These are phyloP conservation scores for Hypomesus transpacificus DNA, from an alignment of 2,113 vertebrate genomes.

Conservation along the genomic window DNA sequence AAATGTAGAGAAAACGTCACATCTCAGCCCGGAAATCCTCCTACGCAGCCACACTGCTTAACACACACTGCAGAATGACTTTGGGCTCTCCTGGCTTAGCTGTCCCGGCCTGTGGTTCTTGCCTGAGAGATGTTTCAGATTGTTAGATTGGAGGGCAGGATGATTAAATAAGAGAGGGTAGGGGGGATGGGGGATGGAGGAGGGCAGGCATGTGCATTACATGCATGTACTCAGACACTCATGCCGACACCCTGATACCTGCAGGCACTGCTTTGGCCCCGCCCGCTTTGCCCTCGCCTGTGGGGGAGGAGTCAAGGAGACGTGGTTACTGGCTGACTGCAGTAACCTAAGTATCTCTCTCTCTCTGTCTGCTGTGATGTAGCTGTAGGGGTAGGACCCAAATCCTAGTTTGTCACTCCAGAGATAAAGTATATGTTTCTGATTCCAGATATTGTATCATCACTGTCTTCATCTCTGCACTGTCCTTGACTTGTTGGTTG, in stretches of 20 bases:
- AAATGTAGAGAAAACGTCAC: constrained; percentile 8
- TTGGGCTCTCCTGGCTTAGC: background rate
- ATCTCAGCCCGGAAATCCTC: too few relatives aligned
- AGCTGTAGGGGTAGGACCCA: background rate
- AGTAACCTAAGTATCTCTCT: background rate
- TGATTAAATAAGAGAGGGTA: background rate
- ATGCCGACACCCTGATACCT: constrained; percentile 15
- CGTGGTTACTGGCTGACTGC: background rate
- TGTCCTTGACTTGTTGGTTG: too few relatives aligned
- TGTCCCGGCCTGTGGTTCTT: background rate
- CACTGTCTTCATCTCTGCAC: too few relatives aligned
- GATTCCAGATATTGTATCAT: background rate
- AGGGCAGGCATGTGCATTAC: background rate
- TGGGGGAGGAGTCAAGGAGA: constrained; percentile 15
- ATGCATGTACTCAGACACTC: background rate
- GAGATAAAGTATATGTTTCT: background rate
- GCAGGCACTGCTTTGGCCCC: constrained; percentile 24
- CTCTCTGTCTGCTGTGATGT: background rate
- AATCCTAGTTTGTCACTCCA: background rate
- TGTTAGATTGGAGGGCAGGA: background rate
- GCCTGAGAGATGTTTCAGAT: background rate
- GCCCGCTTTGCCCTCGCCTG: constrained; percentile 25
- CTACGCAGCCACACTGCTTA: background rate
- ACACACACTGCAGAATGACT: background rate
- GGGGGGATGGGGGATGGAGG: background rate